phyloP scores from a whole-genome alignment of 2,797 vertebrate genomes.

The Fringilla coelebs region DNA sequence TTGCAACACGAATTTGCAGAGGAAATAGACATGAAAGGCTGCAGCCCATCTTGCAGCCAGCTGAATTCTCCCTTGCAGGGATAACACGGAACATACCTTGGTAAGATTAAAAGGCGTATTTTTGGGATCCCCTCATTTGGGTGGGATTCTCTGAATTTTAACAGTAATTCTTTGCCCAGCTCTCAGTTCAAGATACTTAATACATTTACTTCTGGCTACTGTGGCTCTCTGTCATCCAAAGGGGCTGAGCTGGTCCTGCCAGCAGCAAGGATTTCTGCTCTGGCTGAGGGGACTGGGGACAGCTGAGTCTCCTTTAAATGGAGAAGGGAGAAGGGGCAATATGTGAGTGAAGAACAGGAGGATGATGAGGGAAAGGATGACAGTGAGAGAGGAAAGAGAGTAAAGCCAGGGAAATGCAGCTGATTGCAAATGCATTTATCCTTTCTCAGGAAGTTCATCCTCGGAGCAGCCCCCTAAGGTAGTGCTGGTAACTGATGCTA shows the following conservation, averaged over 20 bases:
- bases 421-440: not conserved
- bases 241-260: not conserved
- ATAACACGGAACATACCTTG: slow-evolving; percentile 6
- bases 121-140: not conserved
- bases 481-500: slow-evolving; percentile 36
- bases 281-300: accelerated
- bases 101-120: slow-evolving; percentile 12
- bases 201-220: not conserved
- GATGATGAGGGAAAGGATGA: not conserved
- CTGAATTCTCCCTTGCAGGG: not conserved
- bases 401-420: not conserved
- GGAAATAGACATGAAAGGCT: slow-evolving; percentile 5
- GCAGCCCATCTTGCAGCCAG: slow-evolving; percentile 52
- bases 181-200: not conserved
- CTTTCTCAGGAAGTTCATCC: not conserved
- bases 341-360: not conserved
- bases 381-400: not conserved
- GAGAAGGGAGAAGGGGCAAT: not conserved
- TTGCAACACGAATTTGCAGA: not conserved
- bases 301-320: not conserved
- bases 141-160: not conserved
- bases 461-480: not conserved
- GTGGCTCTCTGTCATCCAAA: not conserved
- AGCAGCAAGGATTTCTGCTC: not conserved
- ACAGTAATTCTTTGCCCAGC: not conserved